phyloP scores from a whole-genome alignment of 2,113 vertebrate species.

The Microcebus lehilahytsara region DNA sequence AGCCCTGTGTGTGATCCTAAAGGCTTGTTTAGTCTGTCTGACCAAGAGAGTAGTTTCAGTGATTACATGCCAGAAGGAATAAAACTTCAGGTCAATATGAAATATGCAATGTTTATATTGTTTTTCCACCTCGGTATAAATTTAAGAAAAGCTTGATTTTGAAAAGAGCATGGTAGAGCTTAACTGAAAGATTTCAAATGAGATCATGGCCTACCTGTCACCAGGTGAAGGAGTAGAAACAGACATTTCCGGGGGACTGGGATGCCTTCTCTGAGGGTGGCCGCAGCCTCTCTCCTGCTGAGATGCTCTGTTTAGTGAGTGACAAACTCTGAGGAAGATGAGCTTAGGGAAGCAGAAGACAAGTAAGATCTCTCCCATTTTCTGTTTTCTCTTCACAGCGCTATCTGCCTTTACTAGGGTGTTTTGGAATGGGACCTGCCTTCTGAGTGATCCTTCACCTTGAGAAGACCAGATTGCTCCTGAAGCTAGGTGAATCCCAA shows the following conservation, averaged over 20 bases:
- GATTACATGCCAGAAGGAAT: background rate
- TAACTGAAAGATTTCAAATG: background rate
- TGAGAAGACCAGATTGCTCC: background rate
- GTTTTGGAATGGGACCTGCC: background rate
- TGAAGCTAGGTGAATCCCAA: background rate
- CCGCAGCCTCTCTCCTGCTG: background rate
- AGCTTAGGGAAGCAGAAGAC: background rate
- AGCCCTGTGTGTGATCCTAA: background rate
- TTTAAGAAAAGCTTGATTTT: background rate
- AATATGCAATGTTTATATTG: background rate
- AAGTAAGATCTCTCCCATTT: background rate
- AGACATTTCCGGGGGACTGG: background rate
- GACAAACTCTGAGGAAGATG: background rate
- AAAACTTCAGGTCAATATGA: background rate
- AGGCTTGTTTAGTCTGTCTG: slow-evolving; percentile 26
- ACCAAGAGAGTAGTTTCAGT: background rate
- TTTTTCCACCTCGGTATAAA: background rate
- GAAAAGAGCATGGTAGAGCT: background rate
- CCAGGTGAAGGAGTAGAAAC: background rate
- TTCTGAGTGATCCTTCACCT: background rate
- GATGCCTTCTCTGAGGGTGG: background rate
- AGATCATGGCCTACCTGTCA: background rate
- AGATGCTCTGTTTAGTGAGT: background rate
- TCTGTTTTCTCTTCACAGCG: background rate
- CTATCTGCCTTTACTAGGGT: background rate